Evolutionary conservation across 2,888 invertebrate genomes (phyloP).

Genomic region (Cacoxenus indagator): DNA sequence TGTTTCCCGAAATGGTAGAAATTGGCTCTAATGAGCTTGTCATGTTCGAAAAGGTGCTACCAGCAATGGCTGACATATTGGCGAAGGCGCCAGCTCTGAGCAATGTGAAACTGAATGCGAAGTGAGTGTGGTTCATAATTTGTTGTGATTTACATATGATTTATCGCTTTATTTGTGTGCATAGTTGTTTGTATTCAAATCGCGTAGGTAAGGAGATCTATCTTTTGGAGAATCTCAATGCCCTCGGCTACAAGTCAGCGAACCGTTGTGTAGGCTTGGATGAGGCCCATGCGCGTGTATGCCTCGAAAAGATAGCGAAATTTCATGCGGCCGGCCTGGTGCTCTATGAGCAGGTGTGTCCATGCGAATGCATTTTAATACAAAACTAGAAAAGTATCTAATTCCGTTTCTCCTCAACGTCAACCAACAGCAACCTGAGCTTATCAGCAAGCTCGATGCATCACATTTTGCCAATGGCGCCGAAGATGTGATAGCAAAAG

Average conservation of each 20-base stretch:
- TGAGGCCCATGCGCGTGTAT: slow-evolving; percentile 70
- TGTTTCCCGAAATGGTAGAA: slow-evolving; percentile 48
- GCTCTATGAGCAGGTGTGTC: slow-evolving; percentile 70
- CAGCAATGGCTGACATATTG: slow-evolving; percentile 47
- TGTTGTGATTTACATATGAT: background rate
- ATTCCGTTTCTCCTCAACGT: slow-evolving; percentile 15
- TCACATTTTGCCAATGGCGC: slow-evolving; percentile 46
- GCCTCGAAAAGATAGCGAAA: slow-evolving; percentile 72
- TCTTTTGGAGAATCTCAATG: slow-evolving; percentile 68
- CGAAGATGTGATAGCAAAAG: slow-evolving; percentile 28
- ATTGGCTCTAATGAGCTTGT: slow-evolving; percentile 50
- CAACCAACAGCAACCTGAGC: slow-evolving; percentile 37
- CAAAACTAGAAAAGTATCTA: too few relatives aligned
- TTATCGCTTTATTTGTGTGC: background rate
- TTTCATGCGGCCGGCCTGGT: slow-evolving; percentile 74
- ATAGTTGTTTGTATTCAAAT: slow-evolving; percentile 51
- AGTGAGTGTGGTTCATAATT: slow-evolving; percentile 36
- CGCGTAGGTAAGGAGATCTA: slow-evolving; percentile 48
- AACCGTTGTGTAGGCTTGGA: slow-evolving; percentile 72
- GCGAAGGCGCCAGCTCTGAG: background rate
- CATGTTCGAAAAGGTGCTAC: slow-evolving; percentile 53
- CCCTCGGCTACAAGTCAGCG: slow-evolving; percentile 72
- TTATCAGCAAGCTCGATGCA: slow-evolving; percentile 30
- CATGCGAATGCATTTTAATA: background rate
- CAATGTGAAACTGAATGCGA: slow-evolving; percentile 46